Evolutionary conservation across 2,113 vertebrate genomes (phyloP), one percentile per base, ranked within the genome.

Genomic region (Tangachromis dhanisi): DNA sequence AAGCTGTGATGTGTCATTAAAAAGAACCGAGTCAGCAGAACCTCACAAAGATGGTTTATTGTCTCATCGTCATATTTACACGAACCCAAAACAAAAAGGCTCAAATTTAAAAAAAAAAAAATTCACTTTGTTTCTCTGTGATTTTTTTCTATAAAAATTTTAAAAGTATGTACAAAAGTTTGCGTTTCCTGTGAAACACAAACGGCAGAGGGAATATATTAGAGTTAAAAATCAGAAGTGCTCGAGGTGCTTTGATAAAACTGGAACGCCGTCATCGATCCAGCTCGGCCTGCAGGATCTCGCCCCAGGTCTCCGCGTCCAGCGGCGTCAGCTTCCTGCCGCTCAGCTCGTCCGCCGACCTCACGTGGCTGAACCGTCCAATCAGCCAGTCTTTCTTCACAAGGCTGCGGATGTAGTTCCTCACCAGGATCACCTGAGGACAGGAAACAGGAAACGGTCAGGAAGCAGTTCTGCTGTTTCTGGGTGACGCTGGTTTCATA

Each of bases 271-370:
- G 4, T 94, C 94, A 97, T 97, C 98, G 95, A 91, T 97, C 96
- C 80, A 98, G 93, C 95, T 99, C 98, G 1, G 97, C 98, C 94
- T 98, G 96, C 80, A 99, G 92, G 93, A 99, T 99, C 92, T 99
- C 97, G 6, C 97, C 98, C 98, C 98, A 99, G 0, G 97, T 97
- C 53, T 98, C 97, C 0, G 82, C 96, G 1, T 98, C 97, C 96
- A 99, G 96, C 0, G 96, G 96, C 84, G 89, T 97, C 98, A 98
- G 98, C 80, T 71, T 96, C 71, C 96, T 92, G 76, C 96, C 94
- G 3, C 92, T 96, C 38, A 99, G 96, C 91, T 96, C 95, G 11
- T 93, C 80, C 1, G 92, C 92, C 10, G 97, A 98, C 26, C 63
- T 42, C 84, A 99, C 87, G 29, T 96, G 95, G 95, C 98, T 99